These are phyloP conservation scores for Erebia aethiops DNA, from an alignment of 2,888 invertebrate species.

Conservation along the genomic window DNA sequence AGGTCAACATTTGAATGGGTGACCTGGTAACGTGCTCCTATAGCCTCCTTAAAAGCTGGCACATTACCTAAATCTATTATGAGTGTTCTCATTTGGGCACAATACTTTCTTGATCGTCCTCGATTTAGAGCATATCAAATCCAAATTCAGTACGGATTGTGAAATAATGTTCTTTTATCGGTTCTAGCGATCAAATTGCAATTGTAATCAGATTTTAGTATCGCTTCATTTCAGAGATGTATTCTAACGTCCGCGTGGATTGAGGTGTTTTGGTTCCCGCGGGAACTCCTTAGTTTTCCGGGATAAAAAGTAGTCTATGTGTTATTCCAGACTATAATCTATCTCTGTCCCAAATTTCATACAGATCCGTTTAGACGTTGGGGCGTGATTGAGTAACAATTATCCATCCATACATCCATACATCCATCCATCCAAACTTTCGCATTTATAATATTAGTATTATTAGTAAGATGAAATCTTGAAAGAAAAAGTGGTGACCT, in stretches of 20 bases:
- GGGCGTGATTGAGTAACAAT: no score
- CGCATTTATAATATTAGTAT: no score
- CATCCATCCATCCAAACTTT: no score
- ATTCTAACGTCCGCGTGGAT: conserved; percentile 3
- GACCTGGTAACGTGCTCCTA: not conserved
- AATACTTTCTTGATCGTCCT: not conserved
- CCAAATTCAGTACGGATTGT: conserved; percentile 1
- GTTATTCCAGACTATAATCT: no score
- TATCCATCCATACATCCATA: no score
- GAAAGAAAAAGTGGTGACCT: not conserved
- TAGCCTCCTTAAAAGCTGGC: not conserved
- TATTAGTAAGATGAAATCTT: conserved; percentile 2
- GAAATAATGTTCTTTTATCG: conserved; percentile 6
- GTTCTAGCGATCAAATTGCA: not conserved
- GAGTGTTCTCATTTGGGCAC: not conserved
- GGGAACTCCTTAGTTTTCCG: no score
- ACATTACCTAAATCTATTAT: conserved; percentile 7
- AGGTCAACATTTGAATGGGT: not conserved
- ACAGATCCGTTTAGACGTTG: no score
- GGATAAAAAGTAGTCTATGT: no score
- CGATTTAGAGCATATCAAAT: not conserved
- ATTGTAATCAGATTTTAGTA: not conserved
- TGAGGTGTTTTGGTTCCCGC: no score
- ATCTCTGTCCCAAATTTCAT: no score
- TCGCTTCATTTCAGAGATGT: not conserved